A percentile compares a stretch with the other conserved stretches of the same genome.
Conservation (phyloP, 2,888 invertebrate genomes). For the Tetanocera ferruginea region DNA sequence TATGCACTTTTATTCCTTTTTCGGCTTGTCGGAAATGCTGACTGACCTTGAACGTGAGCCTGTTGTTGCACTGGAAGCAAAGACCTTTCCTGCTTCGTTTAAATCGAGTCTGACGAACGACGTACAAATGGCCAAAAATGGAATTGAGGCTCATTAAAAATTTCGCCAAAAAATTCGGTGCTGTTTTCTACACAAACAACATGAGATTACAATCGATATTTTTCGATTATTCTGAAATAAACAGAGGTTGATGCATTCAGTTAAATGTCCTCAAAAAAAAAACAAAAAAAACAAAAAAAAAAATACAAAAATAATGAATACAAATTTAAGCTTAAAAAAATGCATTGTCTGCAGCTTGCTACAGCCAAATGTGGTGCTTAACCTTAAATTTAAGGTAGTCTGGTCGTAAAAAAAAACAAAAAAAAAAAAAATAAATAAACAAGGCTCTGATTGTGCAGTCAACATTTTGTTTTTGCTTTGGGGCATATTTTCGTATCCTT, state of each 20-base stretch:
- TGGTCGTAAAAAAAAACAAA: not conserved
- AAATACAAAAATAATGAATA: conserved; percentile 31
- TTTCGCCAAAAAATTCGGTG: conserved; percentile 10
- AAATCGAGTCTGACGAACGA: no score
- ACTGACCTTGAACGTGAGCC: not conserved
- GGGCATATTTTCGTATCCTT: not conserved
- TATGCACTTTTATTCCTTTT: no score
- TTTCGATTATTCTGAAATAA: no score
- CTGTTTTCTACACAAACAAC: conserved; percentile 19
- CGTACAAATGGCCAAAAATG: not conserved
- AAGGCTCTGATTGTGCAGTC: no score
- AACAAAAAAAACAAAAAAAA: conserved; percentile 47
- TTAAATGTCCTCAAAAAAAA: conserved; percentile 23
- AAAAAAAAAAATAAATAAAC: not conserved
- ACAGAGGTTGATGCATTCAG: not conserved
- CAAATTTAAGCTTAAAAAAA: conserved; percentile 17
- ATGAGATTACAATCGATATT: no score
- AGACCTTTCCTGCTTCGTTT: no score
- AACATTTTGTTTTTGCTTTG: conserved; percentile 34
- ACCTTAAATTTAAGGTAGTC: conserved; percentile 51
- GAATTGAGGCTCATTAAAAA: conserved; percentile 15
- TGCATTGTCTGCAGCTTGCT: conserved; percentile 50
- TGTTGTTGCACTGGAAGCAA: no score
- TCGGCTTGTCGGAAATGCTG: not conserved
- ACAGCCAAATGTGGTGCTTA: conserved; percentile 57